These are phyloP conservation scores for Spodoptera litura DNA, from an alignment of 1,140 invertebrate genomes.

Conservation along the genomic window DNA sequence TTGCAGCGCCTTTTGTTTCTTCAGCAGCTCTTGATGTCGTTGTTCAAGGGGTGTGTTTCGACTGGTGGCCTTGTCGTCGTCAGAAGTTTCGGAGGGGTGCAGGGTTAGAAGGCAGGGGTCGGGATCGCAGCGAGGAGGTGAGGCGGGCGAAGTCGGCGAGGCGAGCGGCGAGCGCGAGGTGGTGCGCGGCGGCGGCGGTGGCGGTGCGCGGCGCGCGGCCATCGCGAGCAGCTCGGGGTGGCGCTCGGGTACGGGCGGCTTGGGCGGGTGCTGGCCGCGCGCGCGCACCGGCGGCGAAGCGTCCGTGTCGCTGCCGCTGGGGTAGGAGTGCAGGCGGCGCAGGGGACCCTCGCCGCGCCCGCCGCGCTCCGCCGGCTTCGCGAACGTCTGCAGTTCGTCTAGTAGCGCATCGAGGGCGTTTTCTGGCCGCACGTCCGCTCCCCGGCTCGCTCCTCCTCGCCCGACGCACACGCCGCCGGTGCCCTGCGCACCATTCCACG, in stretches of 20 bases:
- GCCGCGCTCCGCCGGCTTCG: conserved; percentile 88
- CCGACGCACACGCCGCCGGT: conserved; percentile 89
- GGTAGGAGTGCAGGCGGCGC: conserved; percentile 91
- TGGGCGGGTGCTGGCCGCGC: conserved; percentile 83
- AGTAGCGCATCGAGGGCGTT: conserved; percentile 98
- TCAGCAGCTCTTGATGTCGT: conserved; percentile 93
- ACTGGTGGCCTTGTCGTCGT: conserved; percentile 87
- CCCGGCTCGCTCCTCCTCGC: conserved; percentile 89
- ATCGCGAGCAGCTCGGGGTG: conserved; percentile 90
- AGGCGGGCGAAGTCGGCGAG: conserved; percentile 88
- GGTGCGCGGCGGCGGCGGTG: conserved; percentile 94
- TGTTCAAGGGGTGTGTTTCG: conserved; percentile 93
- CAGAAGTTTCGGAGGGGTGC: conserved; percentile 67
- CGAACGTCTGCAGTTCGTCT: conserved; percentile 96
- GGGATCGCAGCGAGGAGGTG: conserved; percentile 61
- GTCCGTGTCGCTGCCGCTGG: conserved; percentile 91
- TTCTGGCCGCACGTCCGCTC: conserved; percentile 92
- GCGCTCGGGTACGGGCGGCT: conserved; percentile 92
- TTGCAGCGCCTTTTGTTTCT: conserved; percentile 94
- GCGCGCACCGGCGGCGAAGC: conserved; percentile 89
- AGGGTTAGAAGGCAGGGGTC: conserved; percentile 61
- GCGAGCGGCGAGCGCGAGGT: conserved; percentile 93
- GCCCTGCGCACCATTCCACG: conserved; percentile 83
- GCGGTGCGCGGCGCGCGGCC: conserved; percentile 91
- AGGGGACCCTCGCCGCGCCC: conserved; percentile 91